Percentiles rank a stretch among this genome's conserved stretches.
phyloP scores from a whole-genome alignment of 2,113 vertebrate species.

The Origma solitaria region DNA sequence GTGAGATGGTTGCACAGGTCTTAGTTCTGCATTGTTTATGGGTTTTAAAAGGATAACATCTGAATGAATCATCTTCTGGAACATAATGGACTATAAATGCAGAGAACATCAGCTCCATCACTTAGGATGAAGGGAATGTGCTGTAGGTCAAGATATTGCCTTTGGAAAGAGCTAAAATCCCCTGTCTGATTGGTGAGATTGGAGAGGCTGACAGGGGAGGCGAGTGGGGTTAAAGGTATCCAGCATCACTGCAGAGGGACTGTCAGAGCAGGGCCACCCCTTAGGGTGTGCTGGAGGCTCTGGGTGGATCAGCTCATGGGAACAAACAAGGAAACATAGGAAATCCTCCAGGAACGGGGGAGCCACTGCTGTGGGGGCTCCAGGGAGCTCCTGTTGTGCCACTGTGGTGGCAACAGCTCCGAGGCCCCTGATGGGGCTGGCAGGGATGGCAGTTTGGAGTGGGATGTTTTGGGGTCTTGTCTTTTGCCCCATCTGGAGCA shows the following conservation, averaged over 20 bases:
- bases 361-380: rapidly evolving
- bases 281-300: neutral
- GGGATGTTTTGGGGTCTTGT: neutral
- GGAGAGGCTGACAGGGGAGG: neutral
- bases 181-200: neutral
- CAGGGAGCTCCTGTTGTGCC: too few relatives aligned
- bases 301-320: neutral
- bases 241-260: neutral
- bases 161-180: slow-evolving; percentile 3
- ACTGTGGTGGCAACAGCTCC: neutral
- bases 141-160: neutral
- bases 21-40: neutral
- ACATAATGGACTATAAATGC: neutral
- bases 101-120: neutral
- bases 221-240: neutral
- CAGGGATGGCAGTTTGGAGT: neutral
- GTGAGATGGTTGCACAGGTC: neutral
- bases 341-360: neutral
- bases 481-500: neutral
- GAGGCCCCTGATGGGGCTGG: neutral
- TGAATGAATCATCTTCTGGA: neutral
- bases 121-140: neutral
- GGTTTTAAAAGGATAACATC: neutral
- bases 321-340: neutral
- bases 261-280: neutral